These are phyloP conservation scores for Heliconius ethilla DNA, from an alignment of 2,888 invertebrate genomes.

Conservation along the genomic window DNA sequence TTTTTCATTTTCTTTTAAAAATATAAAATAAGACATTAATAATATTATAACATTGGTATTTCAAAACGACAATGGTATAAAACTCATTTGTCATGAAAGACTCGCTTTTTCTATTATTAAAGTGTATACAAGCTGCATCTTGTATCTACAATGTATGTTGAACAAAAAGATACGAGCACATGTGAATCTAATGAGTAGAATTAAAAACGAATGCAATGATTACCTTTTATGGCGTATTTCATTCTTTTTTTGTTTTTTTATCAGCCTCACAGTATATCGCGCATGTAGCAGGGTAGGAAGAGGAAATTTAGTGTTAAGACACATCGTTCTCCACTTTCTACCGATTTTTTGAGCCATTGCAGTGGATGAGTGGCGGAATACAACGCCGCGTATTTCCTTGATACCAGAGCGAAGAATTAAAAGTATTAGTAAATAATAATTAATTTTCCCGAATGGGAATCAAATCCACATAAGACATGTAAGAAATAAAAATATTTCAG, in stretches of 20 bases:
- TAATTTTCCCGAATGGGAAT: too few relatives aligned
- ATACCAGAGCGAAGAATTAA: too few relatives aligned
- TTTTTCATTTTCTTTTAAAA: too few relatives aligned
- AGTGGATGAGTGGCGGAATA: too few relatives aligned
- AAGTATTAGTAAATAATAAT: too few relatives aligned
- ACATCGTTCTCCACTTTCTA: not conserved
- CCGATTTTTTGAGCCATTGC: too few relatives aligned
- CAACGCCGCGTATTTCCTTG: too few relatives aligned
- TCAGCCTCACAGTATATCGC: too few relatives aligned
- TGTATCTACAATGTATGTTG: not conserved
- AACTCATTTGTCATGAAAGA: conserved; percentile 10
- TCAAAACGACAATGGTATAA: not conserved
- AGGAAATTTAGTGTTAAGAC: not conserved
- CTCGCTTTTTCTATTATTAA: conserved; percentile 14
- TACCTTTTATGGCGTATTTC: not conserved
- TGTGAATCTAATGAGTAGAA: not conserved
- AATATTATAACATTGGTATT: not conserved
- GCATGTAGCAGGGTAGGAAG: too few relatives aligned
- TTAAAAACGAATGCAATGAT: not conserved
- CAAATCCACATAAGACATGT: too few relatives aligned
- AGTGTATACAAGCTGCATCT: not conserved
- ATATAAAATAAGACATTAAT: not conserved
- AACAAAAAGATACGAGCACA: not conserved
- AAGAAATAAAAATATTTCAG: too few relatives aligned
- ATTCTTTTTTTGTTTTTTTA: too few relatives aligned